Conservation (phyloP, 2,797 vertebrate genomes). For the Sus cebifrons region DNA sequence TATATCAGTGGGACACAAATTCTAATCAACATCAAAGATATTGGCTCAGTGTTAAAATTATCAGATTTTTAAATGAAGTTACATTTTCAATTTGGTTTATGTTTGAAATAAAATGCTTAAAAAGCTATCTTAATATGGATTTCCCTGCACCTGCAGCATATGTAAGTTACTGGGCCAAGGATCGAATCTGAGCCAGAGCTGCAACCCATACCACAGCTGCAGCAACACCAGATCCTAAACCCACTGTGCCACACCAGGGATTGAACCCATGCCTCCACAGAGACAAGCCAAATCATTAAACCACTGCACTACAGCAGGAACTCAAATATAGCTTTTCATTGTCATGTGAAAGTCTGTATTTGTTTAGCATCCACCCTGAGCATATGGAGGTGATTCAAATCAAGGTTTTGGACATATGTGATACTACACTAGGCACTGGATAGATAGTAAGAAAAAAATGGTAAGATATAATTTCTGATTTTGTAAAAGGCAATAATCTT, state of each 20-base stretch:
- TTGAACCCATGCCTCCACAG: no score
- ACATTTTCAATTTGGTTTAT: neutral
- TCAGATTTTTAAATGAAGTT: constrained; percentile 20
- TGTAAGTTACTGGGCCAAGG: no score
- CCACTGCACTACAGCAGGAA: no score
- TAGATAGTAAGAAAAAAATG: neutral
- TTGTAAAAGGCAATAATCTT: neutral
- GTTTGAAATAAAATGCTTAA: constrained; percentile 16
- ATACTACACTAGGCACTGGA: neutral
- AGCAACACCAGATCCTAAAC: no score
- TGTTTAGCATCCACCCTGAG: neutral
- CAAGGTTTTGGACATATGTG: neutral
- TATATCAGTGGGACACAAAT: neutral
- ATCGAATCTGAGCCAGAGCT: no score
- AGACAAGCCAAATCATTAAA: no score
- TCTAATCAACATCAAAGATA: constrained; percentile 26
- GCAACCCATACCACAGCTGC: no score
- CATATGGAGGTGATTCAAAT: neutral
- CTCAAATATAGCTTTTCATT: neutral
- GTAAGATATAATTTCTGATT: constrained; percentile 7
- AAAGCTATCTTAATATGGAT: neutral
- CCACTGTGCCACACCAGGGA: no score
- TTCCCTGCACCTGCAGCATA: no score
- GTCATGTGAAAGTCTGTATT: neutral
- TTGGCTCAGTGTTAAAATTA: neutral